phyloP scores from a whole-genome alignment of 1,140 invertebrate genomes.

The Bombus superbus region DNA sequence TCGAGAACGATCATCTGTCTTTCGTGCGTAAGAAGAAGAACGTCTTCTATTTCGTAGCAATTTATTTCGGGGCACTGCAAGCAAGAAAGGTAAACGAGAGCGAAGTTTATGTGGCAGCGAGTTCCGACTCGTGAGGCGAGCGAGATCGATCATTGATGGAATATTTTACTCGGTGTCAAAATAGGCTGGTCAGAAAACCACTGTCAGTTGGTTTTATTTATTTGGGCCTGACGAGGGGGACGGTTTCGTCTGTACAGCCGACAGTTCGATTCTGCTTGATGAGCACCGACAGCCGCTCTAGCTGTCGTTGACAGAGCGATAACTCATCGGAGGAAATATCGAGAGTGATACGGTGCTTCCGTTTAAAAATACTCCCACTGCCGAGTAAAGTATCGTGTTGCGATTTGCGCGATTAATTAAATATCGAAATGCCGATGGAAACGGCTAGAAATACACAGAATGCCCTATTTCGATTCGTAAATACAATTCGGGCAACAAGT shows the following conservation, averaged over 20 bases:
- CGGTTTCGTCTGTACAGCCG: background rate
- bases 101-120: too few species aligned
- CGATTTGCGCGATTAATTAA: background rate
- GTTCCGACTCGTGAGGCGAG: background rate
- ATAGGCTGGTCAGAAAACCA: background rate
- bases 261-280: background rate
- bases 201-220: conserved; percentile 5
- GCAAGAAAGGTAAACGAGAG: too few species aligned
- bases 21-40: background rate
- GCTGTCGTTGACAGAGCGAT: conserved; percentile 33
- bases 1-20: background rate
- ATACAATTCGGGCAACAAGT: too few species aligned
- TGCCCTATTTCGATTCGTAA: too few species aligned
- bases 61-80: too few species aligned
- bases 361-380: background rate
- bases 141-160: too few species aligned
- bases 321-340: conserved; percentile 3
- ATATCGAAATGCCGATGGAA: background rate
- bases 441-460: too few species aligned
- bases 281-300: conserved; percentile 4
- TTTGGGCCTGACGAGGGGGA: background rate
- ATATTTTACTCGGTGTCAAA: background rate
- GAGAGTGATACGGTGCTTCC: background rate
- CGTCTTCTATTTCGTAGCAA: too few species aligned
- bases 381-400: background rate